Base-by-base conservation (phyloP, 2,797 vertebrate genomes). In the Acestrorhynchus altus region DNA sequence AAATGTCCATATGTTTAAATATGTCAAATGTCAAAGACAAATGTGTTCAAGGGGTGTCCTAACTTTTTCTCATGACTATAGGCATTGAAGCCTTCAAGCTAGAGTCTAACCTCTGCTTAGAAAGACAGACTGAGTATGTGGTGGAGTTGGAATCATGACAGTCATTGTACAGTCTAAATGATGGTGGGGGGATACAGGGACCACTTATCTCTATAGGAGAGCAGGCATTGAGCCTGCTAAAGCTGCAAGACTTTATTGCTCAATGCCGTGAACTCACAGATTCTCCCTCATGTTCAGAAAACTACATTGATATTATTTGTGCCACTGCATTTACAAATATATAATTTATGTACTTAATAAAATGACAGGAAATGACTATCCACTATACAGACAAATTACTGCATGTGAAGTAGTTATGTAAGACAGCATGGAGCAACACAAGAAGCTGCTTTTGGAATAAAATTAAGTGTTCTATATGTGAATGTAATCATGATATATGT, bases 91-190 rank as follows among this genome's bases (percentile, higher is more conserved):
- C 16, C 39, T 74, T 20, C 60, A 9, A 26, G 47, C 10, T 31
- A 49, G 42, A 40, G 26, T 40, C 52, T 35, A 12, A 52, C 51
- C 22, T 16, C 12, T 49, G 10, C 31, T 68, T 26, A 65, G 22
- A 2, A n/a, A 35, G 49, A 39, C 28, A 44, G 71, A 44, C 42
- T 61, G 63, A 22, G 42, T 68, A 52, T 74, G 66, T 44, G 22
- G 28, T 54, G 8, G 18, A 63, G 56, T 31, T 69, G 56, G 60
- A 69, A 31, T 59, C 26, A 61, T 63, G 31, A 0, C 18, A 72
- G 39, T 74, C 56, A 80, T 70, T 74, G 42, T 42, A 44, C 54
- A 69, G 63, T 61, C 56, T 68, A 28, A 47, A 61, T 68, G 59
- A 70, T 16, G 20, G 65, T 18, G 11, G 40, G 24, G n/a, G 51